phyloP scores from a whole-genome alignment of 2,113 vertebrate species.

The Epinephelus fuscoguttatus region DNA sequence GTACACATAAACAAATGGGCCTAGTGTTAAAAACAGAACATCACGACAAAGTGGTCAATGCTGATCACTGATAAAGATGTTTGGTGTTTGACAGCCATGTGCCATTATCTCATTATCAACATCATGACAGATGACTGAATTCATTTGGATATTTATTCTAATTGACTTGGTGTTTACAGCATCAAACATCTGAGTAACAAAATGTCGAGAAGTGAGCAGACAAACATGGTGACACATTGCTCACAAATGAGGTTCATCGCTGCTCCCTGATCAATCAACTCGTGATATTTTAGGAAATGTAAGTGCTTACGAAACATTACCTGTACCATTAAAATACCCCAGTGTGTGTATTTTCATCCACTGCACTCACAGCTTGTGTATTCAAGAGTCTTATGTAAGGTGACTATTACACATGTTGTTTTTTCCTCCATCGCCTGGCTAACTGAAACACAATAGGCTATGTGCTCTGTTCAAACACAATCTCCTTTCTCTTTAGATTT shows the following conservation, averaged over 20 bases:
- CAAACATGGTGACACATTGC: conserved; percentile 25
- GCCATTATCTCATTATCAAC: conserved; percentile 20
- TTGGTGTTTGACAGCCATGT: background rate
- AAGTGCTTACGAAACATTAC: conserved; percentile 62
- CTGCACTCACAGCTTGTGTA: conserved; percentile 51
- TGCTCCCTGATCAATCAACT: conserved; percentile 18
- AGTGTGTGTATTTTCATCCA: conserved; percentile 63
- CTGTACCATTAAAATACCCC: conserved; percentile 57
- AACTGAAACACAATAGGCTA: conserved; percentile 68
- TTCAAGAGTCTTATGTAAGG: conserved; percentile 74
- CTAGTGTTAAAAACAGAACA: background rate
- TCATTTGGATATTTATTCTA: background rate
- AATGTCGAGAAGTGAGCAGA: background rate
- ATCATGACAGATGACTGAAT: conserved; percentile 4
- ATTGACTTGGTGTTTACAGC: conserved; percentile 6
- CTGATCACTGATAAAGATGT: background rate
- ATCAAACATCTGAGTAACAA: background rate
- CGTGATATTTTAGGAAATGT: conserved; percentile 59
- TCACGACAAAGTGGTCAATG: background rate
- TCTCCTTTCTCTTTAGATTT: conserved; percentile 62
- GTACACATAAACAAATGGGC: background rate
- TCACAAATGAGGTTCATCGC: conserved; percentile 28
- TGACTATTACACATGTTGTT: conserved; percentile 51
- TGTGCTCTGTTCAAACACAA: conserved; percentile 56
- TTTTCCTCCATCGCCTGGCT: conserved; percentile 42